Evolutionary conservation across 2,888 invertebrate genomes (phyloP), one percentile per base, ranked within the genome.

Genomic region (Megalurothrips usitatus): DNA sequence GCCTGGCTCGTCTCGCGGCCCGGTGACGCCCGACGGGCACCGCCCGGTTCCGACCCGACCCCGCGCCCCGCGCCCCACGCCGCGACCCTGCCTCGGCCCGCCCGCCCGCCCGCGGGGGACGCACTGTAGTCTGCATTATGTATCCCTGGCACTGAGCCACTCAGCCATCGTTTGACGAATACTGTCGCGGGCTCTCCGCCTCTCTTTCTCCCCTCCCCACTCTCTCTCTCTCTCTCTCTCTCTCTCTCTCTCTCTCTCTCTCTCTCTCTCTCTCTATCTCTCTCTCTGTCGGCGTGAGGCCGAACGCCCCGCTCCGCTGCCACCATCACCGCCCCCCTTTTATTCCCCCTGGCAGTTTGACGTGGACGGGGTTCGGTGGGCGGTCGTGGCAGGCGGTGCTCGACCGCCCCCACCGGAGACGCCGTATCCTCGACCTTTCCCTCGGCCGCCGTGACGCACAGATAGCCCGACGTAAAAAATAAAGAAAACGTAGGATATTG

Each of bases 131-230:
- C 68, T 68, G 68, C 68, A 68, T 68, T 68, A 75, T 26, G 68
- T 75, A 75, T 26, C 68, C 23, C 68, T 75, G 68, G 68, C 26
- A 26, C 68, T 6, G 12, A 26, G 26, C 68, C 68, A 75, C 68
- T 26, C 68, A 68, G 86, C 86, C 86, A 85, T 85, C 84, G 84
- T 84, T 86, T 84, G 26, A 58, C 85, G 85, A 88, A 88, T 88
- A 88, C 87, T 84, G 83, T 83, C 84, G 83, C 83, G 83, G 82
- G 10, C 58, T 58, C 14, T 58, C 58, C n/a, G 12, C n/a, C 58
- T 0, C 2, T 52, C 52, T 52, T 17, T 52, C 52, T 14, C 58
- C n/a, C 58, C n/a, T n/a, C n/a, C 58, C n/a, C 52, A 14, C 52
- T 52, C 52, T 52, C 52, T 52, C 52, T 52, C 52, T 52, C 52